Base-by-base conservation (phyloP, 2,888 invertebrate genomes). In the Cerceris ruficornis region DNA sequence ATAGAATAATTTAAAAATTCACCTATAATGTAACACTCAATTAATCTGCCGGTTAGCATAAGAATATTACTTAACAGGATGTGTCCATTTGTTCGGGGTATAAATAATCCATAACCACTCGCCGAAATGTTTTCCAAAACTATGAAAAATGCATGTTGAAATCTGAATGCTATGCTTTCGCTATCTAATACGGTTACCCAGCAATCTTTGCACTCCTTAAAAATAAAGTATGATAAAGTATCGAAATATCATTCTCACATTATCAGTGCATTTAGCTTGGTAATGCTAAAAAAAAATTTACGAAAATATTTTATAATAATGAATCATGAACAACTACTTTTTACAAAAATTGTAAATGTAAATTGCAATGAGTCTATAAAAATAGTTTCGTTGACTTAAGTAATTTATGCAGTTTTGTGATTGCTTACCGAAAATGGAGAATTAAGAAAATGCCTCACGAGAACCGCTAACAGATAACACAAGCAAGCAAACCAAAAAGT, bases 401-500 rank as follows among this genome's bases (percentile, higher is more conserved):
- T 59, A 59, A 42, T 42, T 8, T 6, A 41, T 13, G 13, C 6
- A 2, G 42, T 46, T 55, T 14, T 14, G 5, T n/a, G 14, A 58
- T 28, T 6, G 6, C 84, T 67, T 82, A 90, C 88, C 13, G 77
- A 15, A 0, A 83, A 69, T 6, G 67, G 13, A 4, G 77, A 57
- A 28, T 85, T 75, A 6, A 65, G 57, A 8, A 81, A 58, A 39
- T 89, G 77, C 75, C 91, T 81, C 5, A 88, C 77, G 8, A 90
- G 67, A 11, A 89, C 74, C 0, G 90, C 90, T 4, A 86, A 80
- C 6, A 88, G 71, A 52, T 90, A 89, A 60, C 87, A 89, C 8
- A 91, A 64, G 54, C 92, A 92, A 6, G 91, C 80, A 28, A 88
- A 88, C 92, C 91, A 92, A 39, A 88, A 88, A 42, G 91, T 84